phyloP scores from a whole-genome alignment of 2,113 vertebrate genomes.

The Motacilla alba region DNA sequence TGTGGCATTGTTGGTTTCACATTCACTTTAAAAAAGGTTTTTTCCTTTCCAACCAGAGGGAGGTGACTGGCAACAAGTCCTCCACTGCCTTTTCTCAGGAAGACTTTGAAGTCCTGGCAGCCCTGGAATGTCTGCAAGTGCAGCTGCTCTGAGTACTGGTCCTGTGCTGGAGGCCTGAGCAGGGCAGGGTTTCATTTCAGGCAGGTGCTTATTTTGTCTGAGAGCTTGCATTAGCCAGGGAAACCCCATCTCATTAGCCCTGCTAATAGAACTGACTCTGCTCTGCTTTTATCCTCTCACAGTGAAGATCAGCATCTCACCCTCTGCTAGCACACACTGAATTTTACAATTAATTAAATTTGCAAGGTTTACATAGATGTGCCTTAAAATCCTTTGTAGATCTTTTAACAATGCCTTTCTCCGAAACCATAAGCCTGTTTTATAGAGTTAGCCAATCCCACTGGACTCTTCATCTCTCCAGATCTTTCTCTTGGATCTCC shows the following conservation, averaged over 20 bases:
- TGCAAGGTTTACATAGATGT: neutral
- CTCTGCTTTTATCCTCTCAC: neutral
- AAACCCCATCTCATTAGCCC: neutral
- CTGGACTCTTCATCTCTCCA: neutral
- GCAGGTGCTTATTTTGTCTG: neutral
- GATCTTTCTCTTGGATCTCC: neutral
- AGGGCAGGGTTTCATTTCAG: neutral
- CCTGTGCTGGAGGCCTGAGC: neutral
- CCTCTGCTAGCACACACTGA: neutral
- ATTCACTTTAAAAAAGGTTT: neutral
- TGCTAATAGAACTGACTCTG: neutral
- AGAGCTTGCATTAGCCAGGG: neutral
- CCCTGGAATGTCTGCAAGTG: constrained; percentile 71
- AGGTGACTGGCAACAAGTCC: constrained; percentile 50
- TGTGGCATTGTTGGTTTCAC: neutral
- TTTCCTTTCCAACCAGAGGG: constrained; percentile 66
- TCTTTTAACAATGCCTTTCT: neutral
- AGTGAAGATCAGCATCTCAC: neutral
- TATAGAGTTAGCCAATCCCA: neutral
- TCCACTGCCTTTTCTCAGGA: constrained; percentile 65
- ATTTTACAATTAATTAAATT: neutral
- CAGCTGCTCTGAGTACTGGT: constrained; percentile 77
- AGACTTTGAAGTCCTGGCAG: constrained; percentile 70
- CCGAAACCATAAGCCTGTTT: neutral
- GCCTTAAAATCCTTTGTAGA: neutral